phyloP scores from a whole-genome alignment of 1,140 invertebrate species.

The Philotrypesis tridentata region DNA sequence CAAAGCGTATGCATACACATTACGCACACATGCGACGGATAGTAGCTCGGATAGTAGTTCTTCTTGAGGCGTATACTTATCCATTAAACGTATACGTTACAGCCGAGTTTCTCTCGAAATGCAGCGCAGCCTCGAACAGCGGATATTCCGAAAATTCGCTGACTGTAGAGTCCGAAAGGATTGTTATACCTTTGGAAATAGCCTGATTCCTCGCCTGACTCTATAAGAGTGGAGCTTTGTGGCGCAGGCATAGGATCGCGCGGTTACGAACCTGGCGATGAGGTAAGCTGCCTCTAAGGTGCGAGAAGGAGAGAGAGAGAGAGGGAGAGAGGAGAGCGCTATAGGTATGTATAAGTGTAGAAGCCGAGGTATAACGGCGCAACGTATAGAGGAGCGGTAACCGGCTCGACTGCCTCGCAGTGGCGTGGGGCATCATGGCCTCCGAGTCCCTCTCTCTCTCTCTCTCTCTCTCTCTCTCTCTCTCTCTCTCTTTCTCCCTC shows the following conservation, averaged over 20 bases:
- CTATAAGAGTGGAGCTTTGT: not conserved
- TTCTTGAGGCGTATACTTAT: too few species aligned
- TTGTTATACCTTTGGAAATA: not conserved
- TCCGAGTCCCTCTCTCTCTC: slow-evolving; percentile 28
- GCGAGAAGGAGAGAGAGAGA: slow-evolving; percentile 18
- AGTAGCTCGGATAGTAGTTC: too few species aligned
- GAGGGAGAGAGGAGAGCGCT: slow-evolving; percentile 22
- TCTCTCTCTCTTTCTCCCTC: not conserved
- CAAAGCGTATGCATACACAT: too few species aligned
- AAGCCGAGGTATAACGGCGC: slow-evolving; percentile 62
- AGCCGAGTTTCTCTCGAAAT: too few species aligned
- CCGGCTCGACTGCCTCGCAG: slow-evolving; percentile 67
- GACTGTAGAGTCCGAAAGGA: not conserved
- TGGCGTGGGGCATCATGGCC: slow-evolving; percentile 63
- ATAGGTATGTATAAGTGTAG: not conserved
- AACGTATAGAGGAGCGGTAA: slow-evolving; percentile 64
- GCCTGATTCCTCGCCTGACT: too few species aligned
- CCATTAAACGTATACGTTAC: too few species aligned
- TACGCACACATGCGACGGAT: too few species aligned
- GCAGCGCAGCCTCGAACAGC: too few species aligned
- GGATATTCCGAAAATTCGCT: slow-evolving; percentile 15
- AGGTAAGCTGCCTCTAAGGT: slow-evolving; percentile 23
- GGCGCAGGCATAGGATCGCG: slow-evolving; percentile 5
- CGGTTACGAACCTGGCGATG: slow-evolving; percentile 31
- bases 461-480: slow-evolving; percentile 34